These are phyloP conservation scores for Muscidifurax raptorellus DNA, from an alignment of 1,140 invertebrate genomes.

Conservation along the genomic window DNA sequence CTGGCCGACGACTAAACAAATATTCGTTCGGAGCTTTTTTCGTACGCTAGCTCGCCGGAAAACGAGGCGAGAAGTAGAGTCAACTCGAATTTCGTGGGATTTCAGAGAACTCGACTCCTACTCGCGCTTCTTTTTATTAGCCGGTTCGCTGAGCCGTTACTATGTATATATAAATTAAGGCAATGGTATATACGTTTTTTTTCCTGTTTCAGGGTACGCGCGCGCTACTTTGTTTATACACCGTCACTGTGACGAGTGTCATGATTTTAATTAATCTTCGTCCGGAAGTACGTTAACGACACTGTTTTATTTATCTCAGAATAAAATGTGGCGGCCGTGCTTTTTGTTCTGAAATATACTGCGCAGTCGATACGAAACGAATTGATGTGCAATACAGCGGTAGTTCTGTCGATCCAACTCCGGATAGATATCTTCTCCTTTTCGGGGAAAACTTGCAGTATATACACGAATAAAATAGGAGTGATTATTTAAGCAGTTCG, in stretches of 20 bases:
- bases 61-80: not conserved
- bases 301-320: too few relatives aligned
- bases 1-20: slow-evolving; percentile 9
- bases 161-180: slow-evolving; percentile 8
- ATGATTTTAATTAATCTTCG: not conserved
- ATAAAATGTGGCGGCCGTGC: too few relatives aligned
- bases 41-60: not conserved
- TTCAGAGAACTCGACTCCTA: not conserved
- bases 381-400: too few relatives aligned
- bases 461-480: too few relatives aligned
- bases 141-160: not conserved
- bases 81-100: slow-evolving; percentile 31
- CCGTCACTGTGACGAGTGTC: not conserved
- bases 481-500: too few relatives aligned
- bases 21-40: slow-evolving; percentile 26
- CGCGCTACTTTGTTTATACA: too few relatives aligned
- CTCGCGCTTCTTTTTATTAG: not conserved
- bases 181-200: not conserved
- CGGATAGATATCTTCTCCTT: too few relatives aligned
- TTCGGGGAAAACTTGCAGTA: too few relatives aligned
- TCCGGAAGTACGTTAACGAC: too few relatives aligned
- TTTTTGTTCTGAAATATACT: too few relatives aligned
- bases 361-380: too few relatives aligned
- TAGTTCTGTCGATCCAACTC: too few relatives aligned
- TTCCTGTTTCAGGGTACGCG: not conserved